Conservation (phyloP, 2,888 invertebrate species). For the Drosophila austrosaltans region DNA sequence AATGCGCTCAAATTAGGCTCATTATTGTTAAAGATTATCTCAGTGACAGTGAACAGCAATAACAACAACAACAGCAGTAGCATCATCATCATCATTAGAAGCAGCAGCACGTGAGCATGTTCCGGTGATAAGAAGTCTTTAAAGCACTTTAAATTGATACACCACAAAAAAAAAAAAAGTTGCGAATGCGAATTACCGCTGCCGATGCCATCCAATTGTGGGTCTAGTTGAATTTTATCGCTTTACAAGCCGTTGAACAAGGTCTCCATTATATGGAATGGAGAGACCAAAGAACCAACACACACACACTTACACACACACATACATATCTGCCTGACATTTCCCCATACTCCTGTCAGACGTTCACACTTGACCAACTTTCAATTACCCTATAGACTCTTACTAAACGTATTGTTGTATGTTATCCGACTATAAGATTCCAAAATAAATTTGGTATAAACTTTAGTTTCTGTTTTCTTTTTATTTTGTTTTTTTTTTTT, state of each 20-base stretch:
- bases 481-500: background rate
- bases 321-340: constrained; percentile 15
- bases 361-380: constrained; percentile 74
- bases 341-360: constrained; percentile 34
- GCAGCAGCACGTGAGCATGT: constrained; percentile 34
- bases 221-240: constrained; percentile 64
- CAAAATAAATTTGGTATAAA: constrained; percentile 8
- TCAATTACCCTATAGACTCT: constrained; percentile 66
- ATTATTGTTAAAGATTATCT: constrained; percentile 65
- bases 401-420: constrained; percentile 10
- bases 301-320: background rate
- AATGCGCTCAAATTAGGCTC: constrained; percentile 76
- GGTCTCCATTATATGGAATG: constrained; percentile 38
- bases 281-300: background rate
- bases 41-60: constrained; percentile 8
- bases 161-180: constrained; percentile 24
- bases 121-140: constrained; percentile 35
- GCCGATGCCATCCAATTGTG: constrained; percentile 8
- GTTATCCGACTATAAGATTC: background rate
- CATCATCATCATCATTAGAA: too few relatives aligned
- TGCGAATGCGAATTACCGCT: constrained; percentile 18
- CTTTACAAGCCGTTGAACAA: constrained; percentile 66
- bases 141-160: constrained; percentile 38
- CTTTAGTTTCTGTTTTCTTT: constrained; percentile 9
- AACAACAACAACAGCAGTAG: constrained; percentile 23